Percentiles rank a stretch among this genome's conserved stretches.
Evolutionary conservation across 2,113 vertebrate species (phyloP).

Genomic region (Corythornis cristatus): DNA sequence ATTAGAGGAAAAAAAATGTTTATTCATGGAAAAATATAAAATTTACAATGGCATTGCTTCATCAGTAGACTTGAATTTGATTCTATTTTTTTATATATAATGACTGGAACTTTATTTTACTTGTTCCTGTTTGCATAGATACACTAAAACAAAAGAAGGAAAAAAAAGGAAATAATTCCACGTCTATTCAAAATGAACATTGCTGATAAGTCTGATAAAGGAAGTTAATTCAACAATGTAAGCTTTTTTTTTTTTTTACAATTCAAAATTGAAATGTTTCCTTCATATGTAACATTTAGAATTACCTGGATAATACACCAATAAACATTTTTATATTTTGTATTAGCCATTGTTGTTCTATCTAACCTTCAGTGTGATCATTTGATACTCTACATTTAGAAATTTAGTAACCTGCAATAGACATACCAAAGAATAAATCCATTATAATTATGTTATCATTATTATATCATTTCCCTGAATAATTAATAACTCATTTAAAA

Average conservation of each 20-base stretch:
- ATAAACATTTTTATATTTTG: not conserved
- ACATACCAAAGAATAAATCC: not conserved
- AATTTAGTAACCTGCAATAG: not conserved
- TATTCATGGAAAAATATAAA: not conserved
- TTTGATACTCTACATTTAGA: not conserved
- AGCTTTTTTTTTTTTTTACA: not conserved
- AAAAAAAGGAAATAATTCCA: not conserved
- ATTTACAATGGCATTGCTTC: not conserved
- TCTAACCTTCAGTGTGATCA: not conserved
- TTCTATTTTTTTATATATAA: not conserved
- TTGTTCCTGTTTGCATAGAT: not conserved
- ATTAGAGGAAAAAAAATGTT: not conserved
- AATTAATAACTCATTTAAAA: not conserved
- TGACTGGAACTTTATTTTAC: not conserved
- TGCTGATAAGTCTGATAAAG: not conserved
- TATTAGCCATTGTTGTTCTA: not conserved
- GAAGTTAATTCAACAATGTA: not conserved
- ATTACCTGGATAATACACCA: not conserved
- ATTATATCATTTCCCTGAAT: not conserved
- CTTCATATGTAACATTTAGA: not conserved
- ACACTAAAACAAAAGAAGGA: not conserved
- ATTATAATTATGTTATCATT: not conserved
- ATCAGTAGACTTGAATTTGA: not conserved
- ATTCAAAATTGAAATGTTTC: not conserved
- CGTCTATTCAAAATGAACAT: not conserved